Conservation (phyloP, 2,888 invertebrate genomes). For the Drosophila mimetica region DNA sequence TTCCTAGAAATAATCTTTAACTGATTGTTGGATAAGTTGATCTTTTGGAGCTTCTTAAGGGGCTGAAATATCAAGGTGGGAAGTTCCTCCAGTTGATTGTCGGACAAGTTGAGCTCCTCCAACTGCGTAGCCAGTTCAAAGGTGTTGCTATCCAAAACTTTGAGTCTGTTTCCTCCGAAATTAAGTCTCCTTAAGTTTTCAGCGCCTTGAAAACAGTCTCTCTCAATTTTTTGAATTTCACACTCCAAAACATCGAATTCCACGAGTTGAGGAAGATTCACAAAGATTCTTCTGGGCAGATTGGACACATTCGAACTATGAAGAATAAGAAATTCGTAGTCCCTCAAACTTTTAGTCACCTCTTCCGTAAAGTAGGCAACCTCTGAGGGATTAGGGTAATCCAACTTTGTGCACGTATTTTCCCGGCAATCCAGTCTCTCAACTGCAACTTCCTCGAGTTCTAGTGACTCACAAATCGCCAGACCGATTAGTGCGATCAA, state of each 20-base stretch:
- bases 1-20: slow-evolving; percentile 23
- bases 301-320: slow-evolving; percentile 61
- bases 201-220: slow-evolving; percentile 45
- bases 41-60: slow-evolving; percentile 23
- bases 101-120: slow-evolving; percentile 45
- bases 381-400: slow-evolving; percentile 38
- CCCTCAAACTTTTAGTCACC: slow-evolving; percentile 2
- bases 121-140: slow-evolving; percentile 54
- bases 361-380: slow-evolving; percentile 48
- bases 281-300: slow-evolving; percentile 71
- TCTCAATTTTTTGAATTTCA: slow-evolving; percentile 38
- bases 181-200: slow-evolving; percentile 42
- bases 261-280: slow-evolving; percentile 56
- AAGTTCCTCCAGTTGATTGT: slow-evolving; percentile 48
- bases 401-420: slow-evolving; percentile 38
- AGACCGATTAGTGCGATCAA: slow-evolving; percentile 27
- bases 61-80: slow-evolving; percentile 22
- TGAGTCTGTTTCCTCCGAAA: slow-evolving; percentile 65
- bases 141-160: slow-evolving; percentile 37
- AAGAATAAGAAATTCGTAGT: slow-evolving; percentile 36
- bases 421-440: slow-evolving; percentile 40
- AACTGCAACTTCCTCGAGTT: slow-evolving; percentile 33
- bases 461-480: slow-evolving; percentile 7
- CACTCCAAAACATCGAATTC: slow-evolving; percentile 56
- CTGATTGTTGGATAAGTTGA: slow-evolving; percentile 47